Percentiles rank a stretch among this genome's conserved stretches.
Evolutionary conservation across 2,113 vertebrate species (phyloP).

Genomic region (Paramormyrops kingsleyae): DNA sequence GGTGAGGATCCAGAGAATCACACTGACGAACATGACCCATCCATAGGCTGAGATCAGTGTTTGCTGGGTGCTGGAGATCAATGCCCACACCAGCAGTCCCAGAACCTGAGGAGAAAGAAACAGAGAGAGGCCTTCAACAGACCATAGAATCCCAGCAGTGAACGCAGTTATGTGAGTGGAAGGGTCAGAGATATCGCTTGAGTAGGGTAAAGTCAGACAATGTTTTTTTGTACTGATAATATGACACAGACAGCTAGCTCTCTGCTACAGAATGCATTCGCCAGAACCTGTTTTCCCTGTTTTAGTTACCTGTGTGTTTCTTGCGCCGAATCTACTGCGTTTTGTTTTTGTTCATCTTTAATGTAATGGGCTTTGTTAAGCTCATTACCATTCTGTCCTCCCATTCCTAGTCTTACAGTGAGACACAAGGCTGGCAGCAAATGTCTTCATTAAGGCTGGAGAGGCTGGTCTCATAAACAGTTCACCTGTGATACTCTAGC

Average conservation of each 20-base stretch:
- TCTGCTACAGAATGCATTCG: not conserved
- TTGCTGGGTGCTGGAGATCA: constrained; percentile 61
- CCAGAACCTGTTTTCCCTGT: not conserved
- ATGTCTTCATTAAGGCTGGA: not conserved
- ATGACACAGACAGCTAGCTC: not conserved
- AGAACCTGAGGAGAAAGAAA: constrained; percentile 51
- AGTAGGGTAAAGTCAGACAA: not conserved
- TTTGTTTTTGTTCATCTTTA: not conserved
- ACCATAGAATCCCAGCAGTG: not conserved
- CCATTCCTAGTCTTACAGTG: not conserved
- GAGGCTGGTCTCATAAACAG: not conserved
- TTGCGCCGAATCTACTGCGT: not conserved
- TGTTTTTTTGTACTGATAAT: not conserved
- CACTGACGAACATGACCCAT: constrained; percentile 90
- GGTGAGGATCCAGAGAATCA: constrained; percentile 81
- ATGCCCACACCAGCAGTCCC: constrained; percentile 82
- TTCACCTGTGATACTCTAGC: not conserved
- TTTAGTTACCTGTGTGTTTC: not conserved
- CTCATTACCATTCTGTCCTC: not conserved
- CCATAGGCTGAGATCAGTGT: constrained; percentile 46
- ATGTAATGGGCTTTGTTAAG: not conserved
- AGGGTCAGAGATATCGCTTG: not conserved
- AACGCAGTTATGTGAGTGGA: not conserved
- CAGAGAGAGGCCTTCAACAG: not conserved
- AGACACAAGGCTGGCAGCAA: not conserved